These are phyloP conservation scores for Hemicentrotus pulcherrimus DNA, from an alignment of 35 echinoderm and acorn worm species.

Conservation along the genomic window DNA sequence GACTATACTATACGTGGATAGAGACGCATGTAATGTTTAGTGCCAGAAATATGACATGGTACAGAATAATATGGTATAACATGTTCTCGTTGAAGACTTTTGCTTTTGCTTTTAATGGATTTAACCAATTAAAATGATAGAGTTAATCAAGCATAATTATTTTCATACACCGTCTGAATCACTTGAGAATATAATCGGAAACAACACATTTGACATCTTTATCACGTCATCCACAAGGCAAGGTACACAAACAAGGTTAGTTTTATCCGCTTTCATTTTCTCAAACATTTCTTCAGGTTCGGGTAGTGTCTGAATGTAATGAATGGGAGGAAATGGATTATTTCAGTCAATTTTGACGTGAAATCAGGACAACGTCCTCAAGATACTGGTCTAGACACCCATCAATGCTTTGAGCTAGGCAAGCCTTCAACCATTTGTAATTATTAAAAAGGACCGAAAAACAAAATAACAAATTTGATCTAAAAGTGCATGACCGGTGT, in stretches of 20 bases:
- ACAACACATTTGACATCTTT: not conserved
- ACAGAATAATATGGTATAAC: no score
- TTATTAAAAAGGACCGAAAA: not conserved
- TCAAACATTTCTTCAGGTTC: not conserved
- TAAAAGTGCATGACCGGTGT: not conserved
- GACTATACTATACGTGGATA: no score
- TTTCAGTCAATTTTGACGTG: not conserved
- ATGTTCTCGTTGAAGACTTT: no score
- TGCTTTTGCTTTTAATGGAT: no score
- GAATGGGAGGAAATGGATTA: not conserved
- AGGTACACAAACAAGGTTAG: not conserved
- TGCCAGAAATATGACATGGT: no score
- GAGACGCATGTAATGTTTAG: no score
- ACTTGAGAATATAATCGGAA: not conserved
- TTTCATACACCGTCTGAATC: not conserved
- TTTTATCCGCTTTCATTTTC: not conserved
- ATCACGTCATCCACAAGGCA: not conserved
- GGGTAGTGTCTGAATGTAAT: not conserved
- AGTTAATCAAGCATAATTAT: not conserved
- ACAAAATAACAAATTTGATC: not conserved
- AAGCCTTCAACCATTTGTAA: not conserved
- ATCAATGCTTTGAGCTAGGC: not conserved
- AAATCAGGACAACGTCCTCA: not conserved
- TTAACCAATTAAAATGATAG: not conserved
- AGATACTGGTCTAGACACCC: not conserved